Conservation (phyloP, 2,888 invertebrate species). For the Rhamnusium bicolor region DNA sequence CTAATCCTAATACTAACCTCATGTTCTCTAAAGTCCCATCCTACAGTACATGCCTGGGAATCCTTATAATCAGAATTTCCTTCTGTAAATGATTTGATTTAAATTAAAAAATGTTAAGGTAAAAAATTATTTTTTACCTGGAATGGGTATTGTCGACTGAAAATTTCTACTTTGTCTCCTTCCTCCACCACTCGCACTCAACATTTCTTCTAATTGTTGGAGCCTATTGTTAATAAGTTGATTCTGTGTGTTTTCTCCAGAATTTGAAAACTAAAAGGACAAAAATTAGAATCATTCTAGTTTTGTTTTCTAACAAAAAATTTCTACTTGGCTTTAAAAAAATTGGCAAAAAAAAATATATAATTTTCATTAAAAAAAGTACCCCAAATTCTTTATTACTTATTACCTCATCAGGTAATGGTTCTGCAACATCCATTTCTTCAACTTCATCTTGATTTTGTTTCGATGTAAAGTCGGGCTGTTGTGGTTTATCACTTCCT, state of each 20-base stretch:
- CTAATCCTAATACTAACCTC: constrained; percentile 34
- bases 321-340: no score
- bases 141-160: constrained; percentile 62
- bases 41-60: constrained; percentile 79
- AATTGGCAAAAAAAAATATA: not conserved
- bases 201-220: constrained; percentile 72
- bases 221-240: constrained; percentile 71
- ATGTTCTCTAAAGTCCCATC: constrained; percentile 79
- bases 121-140: constrained; percentile 47
- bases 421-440: constrained; percentile 7
- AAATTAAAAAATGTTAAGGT: not conserved
- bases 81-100: constrained; percentile 40
- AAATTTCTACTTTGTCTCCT: constrained; percentile 63
- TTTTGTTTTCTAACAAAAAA: no score
- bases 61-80: constrained; percentile 61
- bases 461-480: constrained; percentile 6
- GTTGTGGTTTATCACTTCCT: constrained; percentile 3
- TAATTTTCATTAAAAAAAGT: not conserved
- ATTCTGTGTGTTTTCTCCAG: constrained; percentile 36
- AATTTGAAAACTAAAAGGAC: not conserved
- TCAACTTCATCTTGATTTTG: constrained; percentile 5
- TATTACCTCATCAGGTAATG: constrained; percentile 11
- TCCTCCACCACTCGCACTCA: constrained; percentile 67
- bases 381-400: not conserved
- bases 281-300: no score